Conservation (phyloP, 2,797 vertebrate genomes). For the Sternotherus odoratus region DNA sequence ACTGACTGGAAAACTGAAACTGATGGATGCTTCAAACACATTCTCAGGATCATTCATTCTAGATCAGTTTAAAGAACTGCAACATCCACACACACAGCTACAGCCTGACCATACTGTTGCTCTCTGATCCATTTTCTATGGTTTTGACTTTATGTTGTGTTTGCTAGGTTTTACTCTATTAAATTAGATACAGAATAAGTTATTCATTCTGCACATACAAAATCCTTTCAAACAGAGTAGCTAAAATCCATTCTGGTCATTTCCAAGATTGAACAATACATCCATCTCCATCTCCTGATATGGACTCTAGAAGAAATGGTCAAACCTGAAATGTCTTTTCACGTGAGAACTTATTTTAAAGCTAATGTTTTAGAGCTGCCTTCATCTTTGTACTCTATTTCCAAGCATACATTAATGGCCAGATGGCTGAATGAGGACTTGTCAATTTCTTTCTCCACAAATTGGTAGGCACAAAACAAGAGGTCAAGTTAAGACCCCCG, state of each 20-base stretch:
- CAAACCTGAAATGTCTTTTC: background rate
- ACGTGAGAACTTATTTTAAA: background rate
- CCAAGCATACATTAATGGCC: no score
- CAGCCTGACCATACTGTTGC: background rate
- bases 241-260: background rate
- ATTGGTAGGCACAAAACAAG: background rate
- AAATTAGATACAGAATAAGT: background rate
- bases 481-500: background rate
- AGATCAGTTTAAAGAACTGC: background rate
- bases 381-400: background rate
- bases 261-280: background rate
- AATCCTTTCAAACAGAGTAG: background rate
- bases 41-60: slow-evolving; percentile 45
- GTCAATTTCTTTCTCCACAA: background rate
- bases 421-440: background rate
- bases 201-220: background rate
- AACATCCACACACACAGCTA: background rate
- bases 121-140: background rate
- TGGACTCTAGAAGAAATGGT: background rate
- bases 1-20: slow-evolving; percentile 48
- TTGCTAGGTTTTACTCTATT: background rate
- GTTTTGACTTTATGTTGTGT: background rate
- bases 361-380: background rate
- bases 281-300: background rate
- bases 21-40: slow-evolving; percentile 30